Conservation (phyloP, 2,113 vertebrate genomes). For the Gobiocypris rarus region DNA sequence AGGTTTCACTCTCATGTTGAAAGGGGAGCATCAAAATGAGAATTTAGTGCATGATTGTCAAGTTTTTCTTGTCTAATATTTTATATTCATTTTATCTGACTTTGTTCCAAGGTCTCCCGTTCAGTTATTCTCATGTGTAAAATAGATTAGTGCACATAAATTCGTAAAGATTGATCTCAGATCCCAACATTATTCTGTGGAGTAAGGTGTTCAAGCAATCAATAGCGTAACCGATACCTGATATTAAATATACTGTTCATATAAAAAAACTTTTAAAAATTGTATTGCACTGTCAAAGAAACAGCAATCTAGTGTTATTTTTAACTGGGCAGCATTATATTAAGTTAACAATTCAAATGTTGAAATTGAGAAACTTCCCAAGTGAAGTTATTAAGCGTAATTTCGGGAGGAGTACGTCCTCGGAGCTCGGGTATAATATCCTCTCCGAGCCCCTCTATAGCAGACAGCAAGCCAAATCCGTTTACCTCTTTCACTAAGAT, state of each 20-base stretch:
- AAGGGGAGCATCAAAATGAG: not conserved
- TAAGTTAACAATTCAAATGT: not conserved
- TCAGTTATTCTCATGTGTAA: not conserved
- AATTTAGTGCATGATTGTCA: not conserved
- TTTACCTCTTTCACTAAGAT: too few relatives aligned
- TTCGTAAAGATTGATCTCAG: not conserved
- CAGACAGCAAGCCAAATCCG: too few relatives aligned
- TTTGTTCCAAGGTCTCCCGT: not conserved
- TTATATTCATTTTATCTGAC: not conserved
- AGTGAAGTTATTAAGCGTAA: too few relatives aligned
- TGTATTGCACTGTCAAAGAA: not conserved
- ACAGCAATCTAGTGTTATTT: not conserved
- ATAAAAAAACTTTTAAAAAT: not conserved
- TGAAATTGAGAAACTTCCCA: too few relatives aligned
- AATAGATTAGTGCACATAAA: not conserved
- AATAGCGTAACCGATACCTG: not conserved
- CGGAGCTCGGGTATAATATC: too few relatives aligned
- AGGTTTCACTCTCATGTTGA: not conserved
- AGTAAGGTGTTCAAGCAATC: not conserved
- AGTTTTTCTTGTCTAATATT: not conserved
- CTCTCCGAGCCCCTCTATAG: too few relatives aligned
- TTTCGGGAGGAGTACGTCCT: too few relatives aligned
- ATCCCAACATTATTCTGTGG: not conserved
- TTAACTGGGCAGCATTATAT: not conserved
- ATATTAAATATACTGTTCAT: not conserved